phyloP scores from a whole-genome alignment of 2,113 vertebrate genomes.

The Tachysurus vachellii region DNA sequence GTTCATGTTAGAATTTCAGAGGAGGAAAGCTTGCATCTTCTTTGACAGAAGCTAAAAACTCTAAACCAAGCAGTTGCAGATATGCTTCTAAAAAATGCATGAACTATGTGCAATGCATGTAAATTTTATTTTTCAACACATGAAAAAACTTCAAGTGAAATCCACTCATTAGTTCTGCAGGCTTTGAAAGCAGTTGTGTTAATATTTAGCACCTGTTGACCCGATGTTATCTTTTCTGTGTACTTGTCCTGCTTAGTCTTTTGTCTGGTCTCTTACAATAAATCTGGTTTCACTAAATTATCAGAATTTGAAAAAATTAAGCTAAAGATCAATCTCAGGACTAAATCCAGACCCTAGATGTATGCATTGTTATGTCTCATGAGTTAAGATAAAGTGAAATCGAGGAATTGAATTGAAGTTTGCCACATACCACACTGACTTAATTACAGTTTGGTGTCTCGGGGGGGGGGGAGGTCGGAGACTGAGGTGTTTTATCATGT shows the following conservation, averaged over 20 bases:
- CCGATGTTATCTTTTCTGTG: not conserved
- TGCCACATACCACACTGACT: not conserved
- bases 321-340: not conserved
- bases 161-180: not conserved
- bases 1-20: not conserved
- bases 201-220: not conserved
- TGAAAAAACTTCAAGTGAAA: not conserved
- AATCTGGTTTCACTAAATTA: not conserved
- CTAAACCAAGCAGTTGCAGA: not conserved
- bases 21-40: not conserved
- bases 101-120: not conserved
- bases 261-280: not conserved
- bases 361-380: not conserved
- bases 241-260: not conserved
- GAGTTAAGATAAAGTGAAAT: not conserved
- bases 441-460: constrained; percentile 17
- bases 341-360: not conserved
- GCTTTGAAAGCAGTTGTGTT: not conserved
- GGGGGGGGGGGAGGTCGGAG: not conserved
- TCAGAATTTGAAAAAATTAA: not conserved
- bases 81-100: not conserved
- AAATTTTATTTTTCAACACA: not conserved
- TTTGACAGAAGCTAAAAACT: not conserved
- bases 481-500: constrained; percentile 16
- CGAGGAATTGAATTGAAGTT: not conserved